Evolutionary conservation across 2,888 invertebrate genomes (phyloP), one percentile per base, ranked within the genome.

Genomic region (Drosophila sordidula): DNA sequence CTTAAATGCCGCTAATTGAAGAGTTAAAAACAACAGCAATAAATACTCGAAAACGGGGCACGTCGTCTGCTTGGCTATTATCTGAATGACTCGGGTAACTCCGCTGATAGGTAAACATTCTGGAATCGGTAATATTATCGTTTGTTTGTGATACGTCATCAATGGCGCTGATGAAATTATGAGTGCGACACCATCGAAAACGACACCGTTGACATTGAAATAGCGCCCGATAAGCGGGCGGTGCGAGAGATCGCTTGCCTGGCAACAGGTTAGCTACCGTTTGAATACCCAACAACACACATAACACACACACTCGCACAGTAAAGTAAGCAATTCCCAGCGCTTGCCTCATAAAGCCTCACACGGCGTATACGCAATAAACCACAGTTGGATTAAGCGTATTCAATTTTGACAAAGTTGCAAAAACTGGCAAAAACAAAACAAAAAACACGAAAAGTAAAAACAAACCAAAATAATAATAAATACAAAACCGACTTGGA

Each of bases 151-250:
- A 14, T 49, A 88, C 89, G 89, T 87, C 80, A 86, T 71, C 55
- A 42, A 22, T 54, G 14, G 51, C 14, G 44, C 47, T 88, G 88
- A 61, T 88, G 88, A 83, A 88, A 87, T 78, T 26, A 59, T 41
- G 25, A 76, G 26, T 46, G 49, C 29, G 41, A 50, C 29, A 65
- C 18, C 25, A 45, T 41, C 67, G 59, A 65, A 70, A 81, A 78
- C 81, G 81, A 82, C 82, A 79, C 80, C 66, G 16, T 73, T 88
- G 89, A 83, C 89, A 89, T 83, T 83, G 89, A 84, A 82, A 85
- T 46, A 32, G 36, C 52, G 41, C 26, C 50, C 67, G 83, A 81
- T 75, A 70, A 82, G 64, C 72, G 59, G 45, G 44, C 70, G 63
- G 71, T 46, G 25, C 54, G 54, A 41, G 52, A 52, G 52, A 44